Base-by-base conservation (phyloP, 2,888 invertebrate genomes). In the Acheta domesticus region DNA sequence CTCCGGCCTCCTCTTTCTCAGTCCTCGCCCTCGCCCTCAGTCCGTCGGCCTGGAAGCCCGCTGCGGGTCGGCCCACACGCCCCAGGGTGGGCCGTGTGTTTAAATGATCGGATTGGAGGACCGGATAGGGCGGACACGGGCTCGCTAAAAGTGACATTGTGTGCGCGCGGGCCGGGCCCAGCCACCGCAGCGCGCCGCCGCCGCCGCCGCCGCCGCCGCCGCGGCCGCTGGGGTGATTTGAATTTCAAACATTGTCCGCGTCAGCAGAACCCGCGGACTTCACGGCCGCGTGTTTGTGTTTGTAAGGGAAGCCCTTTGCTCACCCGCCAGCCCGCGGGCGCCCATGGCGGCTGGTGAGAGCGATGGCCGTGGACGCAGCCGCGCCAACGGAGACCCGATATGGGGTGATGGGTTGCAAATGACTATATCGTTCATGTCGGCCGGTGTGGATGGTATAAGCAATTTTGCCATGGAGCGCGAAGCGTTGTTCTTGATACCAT, bases 191-290 rank as follows among this genome's bases (percentile, higher is more conserved):
- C 16, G 16, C 5, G 11, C 62, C 4, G n/a, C 62, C n/a, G 62
- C 62, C n/a, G 14, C 62, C 62, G 62, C 62, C 4, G n/a, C 62
- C 62, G 62, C 62, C 62, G 62, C 62, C 62, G 12, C 62, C 62
- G 62, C 62, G 16, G 62, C 62, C 14, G 62, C 12, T 1, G 62
- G 16, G 14, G 62, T 62, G n/a, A 62, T 62, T 62, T 62, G 62
- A 62, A 62, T 62, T 62, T 62, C 62, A 62, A 62, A 62, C 62
- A 62, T 62, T 62, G 62, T 62, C 62, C 62, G n/a, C 62, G 62
- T 62, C 62, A 62, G 62, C 62, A 62, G 62, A 62, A 62, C 62
- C 62, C 62, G 62, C 62, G 14, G 62, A 62, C 62, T 62, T 62
- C 62, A 62, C 62, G 62, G 62, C 62, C 62, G 14, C n/a, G 62